These are phyloP conservation scores for Hydrocynus forskahlii DNA, from an alignment of 2,797 vertebrate species.

Conservation along the genomic window DNA sequence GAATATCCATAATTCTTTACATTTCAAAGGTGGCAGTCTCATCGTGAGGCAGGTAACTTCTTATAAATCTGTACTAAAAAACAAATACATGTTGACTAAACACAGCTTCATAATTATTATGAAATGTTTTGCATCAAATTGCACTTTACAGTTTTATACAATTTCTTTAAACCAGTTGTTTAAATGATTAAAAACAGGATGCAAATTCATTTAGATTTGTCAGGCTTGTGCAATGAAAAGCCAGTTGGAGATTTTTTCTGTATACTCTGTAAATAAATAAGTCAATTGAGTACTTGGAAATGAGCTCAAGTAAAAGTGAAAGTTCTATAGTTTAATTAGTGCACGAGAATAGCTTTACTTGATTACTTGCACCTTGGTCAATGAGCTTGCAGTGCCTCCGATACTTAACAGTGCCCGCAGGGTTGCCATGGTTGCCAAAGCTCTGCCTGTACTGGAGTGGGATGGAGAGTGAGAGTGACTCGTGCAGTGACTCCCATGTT, in stretches of 20 bases:
- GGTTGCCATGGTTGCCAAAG: slow-evolving; percentile 30
- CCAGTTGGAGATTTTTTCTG: background rate
- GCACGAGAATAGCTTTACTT: background rate
- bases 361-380: background rate
- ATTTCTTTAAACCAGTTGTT: background rate
- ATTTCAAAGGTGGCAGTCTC: too few relatives aligned
- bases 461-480: background rate
- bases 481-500: background rate
- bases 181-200: background rate
- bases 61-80: too few relatives aligned
- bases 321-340: background rate
- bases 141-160: background rate
- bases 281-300: background rate
- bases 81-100: too few relatives aligned
- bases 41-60: too few relatives aligned
- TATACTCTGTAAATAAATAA: background rate
- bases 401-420: slow-evolving; percentile 12
- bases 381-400: background rate
- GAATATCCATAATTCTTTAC: too few relatives aligned
- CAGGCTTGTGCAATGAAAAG: too few relatives aligned
- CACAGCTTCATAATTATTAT: too few relatives aligned
- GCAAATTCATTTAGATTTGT: too few relatives aligned
- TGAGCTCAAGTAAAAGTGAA: background rate
- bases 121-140: too few relatives aligned
- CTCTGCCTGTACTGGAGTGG: slow-evolving; percentile 6